Percentiles rank a stretch among this genome's conserved stretches.
phyloP scores from a whole-genome alignment of 2,888 invertebrate genomes.

The Sabatieria punctata region DNA sequence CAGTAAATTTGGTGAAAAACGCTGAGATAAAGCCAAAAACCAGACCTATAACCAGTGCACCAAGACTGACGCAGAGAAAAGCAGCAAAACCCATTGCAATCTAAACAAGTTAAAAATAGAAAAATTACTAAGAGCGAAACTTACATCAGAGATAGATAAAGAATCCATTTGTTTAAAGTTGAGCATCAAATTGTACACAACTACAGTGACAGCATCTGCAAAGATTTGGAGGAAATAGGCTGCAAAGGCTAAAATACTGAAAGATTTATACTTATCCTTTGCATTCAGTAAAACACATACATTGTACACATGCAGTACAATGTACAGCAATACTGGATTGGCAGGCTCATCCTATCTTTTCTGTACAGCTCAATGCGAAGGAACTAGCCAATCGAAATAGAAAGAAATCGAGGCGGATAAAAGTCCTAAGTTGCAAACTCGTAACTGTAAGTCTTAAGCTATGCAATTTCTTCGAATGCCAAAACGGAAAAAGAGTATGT shows the following conservation, averaged over 20 bases:
- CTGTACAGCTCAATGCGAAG: no score
- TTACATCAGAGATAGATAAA: slow-evolving; percentile 23
- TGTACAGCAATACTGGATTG: no score
- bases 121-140: slow-evolving; percentile 3
- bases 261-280: no score
- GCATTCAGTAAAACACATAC: no score
- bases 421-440: no score
- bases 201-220: slow-evolving; percentile 42
- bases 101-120: slow-evolving; percentile 21
- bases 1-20: slow-evolving; percentile 33
- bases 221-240: not conserved
- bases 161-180: slow-evolving; percentile 29
- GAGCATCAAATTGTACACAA: slow-evolving; percentile 41
- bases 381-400: no score
- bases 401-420: no score
- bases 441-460: no score
- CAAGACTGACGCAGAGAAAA: slow-evolving; percentile 40
- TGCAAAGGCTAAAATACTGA: not conserved
- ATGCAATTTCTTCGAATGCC: no score
- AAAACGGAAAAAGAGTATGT: no score
- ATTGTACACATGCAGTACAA: no score
- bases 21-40: slow-evolving; percentile 38
- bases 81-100: slow-evolving; percentile 36
- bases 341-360: no score
- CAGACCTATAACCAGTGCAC: slow-evolving; percentile 39